Percentiles rank a stretch among this genome's conserved stretches.
These are phyloP conservation scores for Proteles cristata DNA, from an alignment of 2,113 vertebrate species.

Conservation along the genomic window DNA sequence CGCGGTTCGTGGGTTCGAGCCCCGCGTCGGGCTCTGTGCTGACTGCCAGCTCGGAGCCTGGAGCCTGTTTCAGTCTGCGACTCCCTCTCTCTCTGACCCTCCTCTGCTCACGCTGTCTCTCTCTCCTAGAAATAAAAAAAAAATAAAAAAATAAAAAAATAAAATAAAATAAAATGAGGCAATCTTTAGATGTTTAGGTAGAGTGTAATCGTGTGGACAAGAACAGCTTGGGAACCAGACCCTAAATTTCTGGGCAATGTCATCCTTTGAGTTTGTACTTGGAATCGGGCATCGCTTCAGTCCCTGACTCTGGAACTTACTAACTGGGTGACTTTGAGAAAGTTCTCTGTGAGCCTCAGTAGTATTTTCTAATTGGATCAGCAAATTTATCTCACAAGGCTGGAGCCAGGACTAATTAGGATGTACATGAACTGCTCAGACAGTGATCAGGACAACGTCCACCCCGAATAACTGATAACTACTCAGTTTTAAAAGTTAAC, in stretches of 20 bases:
- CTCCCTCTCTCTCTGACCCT: no score
- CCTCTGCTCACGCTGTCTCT: no score
- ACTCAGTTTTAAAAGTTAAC: conserved; percentile 19
- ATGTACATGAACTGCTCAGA: not conserved
- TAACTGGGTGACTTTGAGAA: not conserved
- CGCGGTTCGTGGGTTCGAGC: no score
- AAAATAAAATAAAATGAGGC: conserved; percentile 32
- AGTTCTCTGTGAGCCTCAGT: conserved; percentile 26
- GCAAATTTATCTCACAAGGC: not conserved
- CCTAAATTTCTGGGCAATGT: not conserved
- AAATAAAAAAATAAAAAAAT: no score
- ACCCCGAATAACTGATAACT: not conserved
- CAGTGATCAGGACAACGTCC: not conserved
- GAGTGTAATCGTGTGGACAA: not conserved
- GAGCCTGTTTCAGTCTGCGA: no score
- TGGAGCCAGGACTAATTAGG: not conserved
- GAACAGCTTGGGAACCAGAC: not conserved
- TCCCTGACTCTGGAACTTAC: not conserved
- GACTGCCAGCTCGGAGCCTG: no score
- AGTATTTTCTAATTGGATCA: not conserved
- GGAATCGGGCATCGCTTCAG: not conserved
- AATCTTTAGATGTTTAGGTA: not conserved
- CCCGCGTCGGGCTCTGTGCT: no score
- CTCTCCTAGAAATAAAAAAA: no score
- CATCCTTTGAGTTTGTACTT: not conserved